Conservation (phyloP, 2,797 vertebrate genomes). For the Gymnoscopelus braueri region DNA sequence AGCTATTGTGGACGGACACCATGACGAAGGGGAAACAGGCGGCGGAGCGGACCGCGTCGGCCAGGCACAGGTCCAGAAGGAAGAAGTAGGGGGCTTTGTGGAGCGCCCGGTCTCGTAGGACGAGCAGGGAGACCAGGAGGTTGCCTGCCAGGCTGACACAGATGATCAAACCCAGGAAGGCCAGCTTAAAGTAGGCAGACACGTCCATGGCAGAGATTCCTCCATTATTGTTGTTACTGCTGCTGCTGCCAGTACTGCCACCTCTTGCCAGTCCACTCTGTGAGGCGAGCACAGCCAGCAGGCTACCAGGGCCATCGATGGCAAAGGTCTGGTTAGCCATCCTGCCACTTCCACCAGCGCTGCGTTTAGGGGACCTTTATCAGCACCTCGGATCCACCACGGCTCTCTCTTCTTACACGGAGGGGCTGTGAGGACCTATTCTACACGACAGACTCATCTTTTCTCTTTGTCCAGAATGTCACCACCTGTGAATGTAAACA, state of each 20-base stretch:
- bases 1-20: constrained; percentile 89
- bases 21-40: constrained; percentile 92
- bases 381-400: constrained; percentile 64
- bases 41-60: constrained; percentile 88
- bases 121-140: constrained; percentile 87
- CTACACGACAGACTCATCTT: constrained; percentile 77
- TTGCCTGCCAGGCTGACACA: constrained; percentile 89
- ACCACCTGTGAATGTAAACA: constrained; percentile 73
- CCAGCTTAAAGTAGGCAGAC: constrained; percentile 88
- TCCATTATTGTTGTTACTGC: constrained; percentile 57
- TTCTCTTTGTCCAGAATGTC: constrained; percentile 71
- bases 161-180: constrained; percentile 90
- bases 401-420: constrained; percentile 68
- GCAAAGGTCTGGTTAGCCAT: constrained; percentile 82
- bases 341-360: constrained; percentile 61
- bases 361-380: constrained; percentile 48
- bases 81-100: constrained; percentile 92
- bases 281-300: constrained; percentile 73
- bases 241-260: constrained; percentile 60
- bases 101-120: constrained; percentile 87
- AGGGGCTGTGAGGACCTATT: constrained; percentile 69
- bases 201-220: constrained; percentile 78
- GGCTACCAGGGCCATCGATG: constrained; percentile 77
- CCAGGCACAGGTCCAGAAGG: constrained; percentile 90
- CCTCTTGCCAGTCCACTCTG: constrained; percentile 68